Evolutionary conservation across 2,797 vertebrate genomes (phyloP).

Genomic region (Gastrophryne carolinensis): DNA sequence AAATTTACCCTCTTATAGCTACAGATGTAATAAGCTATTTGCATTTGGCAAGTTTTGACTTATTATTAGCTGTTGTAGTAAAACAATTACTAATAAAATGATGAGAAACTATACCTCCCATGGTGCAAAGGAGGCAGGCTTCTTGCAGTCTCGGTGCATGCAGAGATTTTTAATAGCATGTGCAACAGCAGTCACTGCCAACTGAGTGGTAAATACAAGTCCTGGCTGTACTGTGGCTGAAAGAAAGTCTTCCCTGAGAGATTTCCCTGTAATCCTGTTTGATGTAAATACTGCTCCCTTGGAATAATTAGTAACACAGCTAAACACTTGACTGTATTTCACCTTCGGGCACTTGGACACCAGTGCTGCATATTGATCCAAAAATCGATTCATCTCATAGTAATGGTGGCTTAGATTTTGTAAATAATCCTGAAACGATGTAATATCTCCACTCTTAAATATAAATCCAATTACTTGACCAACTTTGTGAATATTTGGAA

Average conservation of each 20-base stretch:
- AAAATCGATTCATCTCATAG: conserved; percentile 66
- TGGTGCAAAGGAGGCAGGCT: conserved; percentile 69
- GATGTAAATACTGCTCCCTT: conserved; percentile 50
- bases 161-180: conserved; percentile 75
- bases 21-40: too few relatives aligned
- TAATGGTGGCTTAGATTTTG: conserved; percentile 61
- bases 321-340: conserved; percentile 64
- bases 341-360: conserved; percentile 61
- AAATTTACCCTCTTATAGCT: too few relatives aligned
- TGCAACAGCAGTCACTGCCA: conserved; percentile 78
- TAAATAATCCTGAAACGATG: conserved; percentile 73
- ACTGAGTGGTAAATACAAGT: conserved; percentile 71
- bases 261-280: conserved; percentile 33
- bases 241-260: conserved; percentile 63
- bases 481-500: conserved; percentile 69
- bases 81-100: background rate
- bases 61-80: background rate
- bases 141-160: conserved; percentile 67
- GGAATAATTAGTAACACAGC: conserved; percentile 65
- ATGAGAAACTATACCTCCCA: conserved; percentile 76
- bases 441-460: conserved; percentile 74
- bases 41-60: too few relatives aligned
- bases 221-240: conserved; percentile 60
- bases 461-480: conserved; percentile 82
- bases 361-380: conserved; percentile 65